Evolutionary conservation across 2,113 vertebrate genomes (phyloP), one percentile per base, ranked within the genome.

Genomic region (Chelonoidis abingdonii): DNA sequence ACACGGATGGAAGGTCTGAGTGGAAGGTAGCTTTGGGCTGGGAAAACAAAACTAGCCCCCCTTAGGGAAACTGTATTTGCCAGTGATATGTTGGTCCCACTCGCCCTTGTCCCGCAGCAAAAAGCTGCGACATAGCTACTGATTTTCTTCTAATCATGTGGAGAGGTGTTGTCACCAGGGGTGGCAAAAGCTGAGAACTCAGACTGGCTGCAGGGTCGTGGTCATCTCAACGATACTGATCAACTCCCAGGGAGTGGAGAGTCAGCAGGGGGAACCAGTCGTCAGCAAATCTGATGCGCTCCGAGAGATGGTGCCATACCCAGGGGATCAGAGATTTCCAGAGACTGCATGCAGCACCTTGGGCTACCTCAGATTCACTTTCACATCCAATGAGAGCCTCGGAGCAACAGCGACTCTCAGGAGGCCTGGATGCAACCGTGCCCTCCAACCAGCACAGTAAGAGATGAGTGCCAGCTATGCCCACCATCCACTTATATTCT

Each of bases 51-150:
- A 87, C 59, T 90, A 95, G 89, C 59, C 38, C 85, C 84, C 49
- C 84, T 8, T 82, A 95, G 83, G 88, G 87, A 19, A 83, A 72
- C 93, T 92, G 89, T 81, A 93, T 80, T 83, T 90, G 87, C 86
- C 86, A 38, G 2, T 75, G 89, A 84, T 13, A 83, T 19, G 3
- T 17, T 52, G 59, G 69, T 87, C 91, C 90, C 90, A 69, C 0
- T 2, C 80, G 12, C 69, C n/a, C 90, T 6, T n/a, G 78, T 88
- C 95, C 95, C 2, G 8, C 72, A 80, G 89, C 38, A 83, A 83
- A 57, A 65, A 88, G 96, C 96, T 91, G 95, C 8, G 52, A 21
- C 89, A 62, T 90, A 83, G 2, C 53, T 97, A 95, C 87, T 22
- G n/a, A 72, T 72, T 72, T 72, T 5, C 35, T 19, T 38, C 9